phyloP scores from a whole-genome alignment of 2,888 invertebrate genomes.

The Netelia melanura region DNA sequence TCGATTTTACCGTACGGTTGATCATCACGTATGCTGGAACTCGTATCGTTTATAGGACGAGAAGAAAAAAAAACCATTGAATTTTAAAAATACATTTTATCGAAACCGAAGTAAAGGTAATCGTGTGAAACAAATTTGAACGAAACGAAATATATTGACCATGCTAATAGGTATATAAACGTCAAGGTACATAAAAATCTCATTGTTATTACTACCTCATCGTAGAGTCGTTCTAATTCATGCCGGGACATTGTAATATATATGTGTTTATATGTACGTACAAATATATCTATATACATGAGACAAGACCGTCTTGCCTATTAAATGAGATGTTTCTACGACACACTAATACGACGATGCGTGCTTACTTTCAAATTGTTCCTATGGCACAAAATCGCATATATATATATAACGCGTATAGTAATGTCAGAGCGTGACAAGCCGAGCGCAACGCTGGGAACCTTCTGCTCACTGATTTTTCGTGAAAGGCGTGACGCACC shows the following conservation, averaged over 20 bases:
- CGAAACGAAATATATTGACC: slow-evolving; percentile 40
- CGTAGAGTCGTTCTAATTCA: slow-evolving; percentile 75
- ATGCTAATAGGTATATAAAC: slow-evolving; percentile 23
- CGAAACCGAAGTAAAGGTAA: no score
- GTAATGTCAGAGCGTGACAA: slow-evolving; percentile 51
- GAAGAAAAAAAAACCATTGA: no score
- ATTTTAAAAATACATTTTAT: no score
- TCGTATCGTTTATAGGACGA: no score
- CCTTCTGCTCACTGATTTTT: slow-evolving; percentile 59
- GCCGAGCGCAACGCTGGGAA: slow-evolving; percentile 63
- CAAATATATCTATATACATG: slow-evolving; percentile 22
- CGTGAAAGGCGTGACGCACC: slow-evolving; percentile 65
- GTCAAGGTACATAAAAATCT: slow-evolving; percentile 55
- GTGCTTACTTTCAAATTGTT: slow-evolving; percentile 68
- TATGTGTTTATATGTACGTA: no score
- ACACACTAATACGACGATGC: slow-evolving; percentile 51
- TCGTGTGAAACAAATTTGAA: slow-evolving; percentile 48
- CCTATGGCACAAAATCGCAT: slow-evolving; percentile 18
- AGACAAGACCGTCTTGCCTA: slow-evolving; percentile 71
- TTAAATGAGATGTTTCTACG: slow-evolving; percentile 71
- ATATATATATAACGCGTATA: slow-evolving; percentile 17
- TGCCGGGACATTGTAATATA: slow-evolving; percentile 55
- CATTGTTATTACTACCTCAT: slow-evolving; percentile 74
- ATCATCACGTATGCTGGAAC: no score
- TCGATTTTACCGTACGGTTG: no score